Percentiles rank a stretch among this genome's conserved stretches.
These are phyloP conservation scores for Tachina lurida DNA, from an alignment of 2,888 invertebrate species.

Conservation along the genomic window DNA sequence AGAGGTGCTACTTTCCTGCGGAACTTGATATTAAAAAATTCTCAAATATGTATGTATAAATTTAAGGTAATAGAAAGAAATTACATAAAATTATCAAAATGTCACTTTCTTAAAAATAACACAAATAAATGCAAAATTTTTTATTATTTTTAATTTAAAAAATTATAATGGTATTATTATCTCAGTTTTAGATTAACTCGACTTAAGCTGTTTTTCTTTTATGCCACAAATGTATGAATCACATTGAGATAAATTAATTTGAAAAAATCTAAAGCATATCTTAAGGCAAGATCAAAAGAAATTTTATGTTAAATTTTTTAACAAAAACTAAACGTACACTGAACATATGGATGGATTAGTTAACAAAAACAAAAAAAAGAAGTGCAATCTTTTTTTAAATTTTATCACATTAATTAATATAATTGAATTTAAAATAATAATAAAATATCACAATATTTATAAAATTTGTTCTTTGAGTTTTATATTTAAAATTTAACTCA, in stretches of 20 bases:
- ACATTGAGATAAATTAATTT: not conserved
- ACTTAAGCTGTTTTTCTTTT: too few species aligned
- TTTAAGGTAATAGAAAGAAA: too few species aligned
- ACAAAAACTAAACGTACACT: slow-evolving; percentile 75
- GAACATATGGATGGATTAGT: slow-evolving; percentile 58
- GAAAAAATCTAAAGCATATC: slow-evolving; percentile 9
- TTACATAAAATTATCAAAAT: too few species aligned
- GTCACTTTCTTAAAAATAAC: too few species aligned
- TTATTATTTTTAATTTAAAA: too few species aligned
- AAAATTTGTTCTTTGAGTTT: not conserved
- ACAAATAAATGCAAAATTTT: too few species aligned
- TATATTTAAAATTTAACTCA: not conserved
- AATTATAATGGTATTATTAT: too few species aligned
- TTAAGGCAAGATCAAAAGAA: slow-evolving; percentile 29
- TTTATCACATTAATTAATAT: slow-evolving; percentile 18
- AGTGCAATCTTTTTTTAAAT: slow-evolving; percentile 9
- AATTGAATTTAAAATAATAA: slow-evolving; percentile 49
- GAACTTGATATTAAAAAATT: too few species aligned
- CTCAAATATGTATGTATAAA: too few species aligned
- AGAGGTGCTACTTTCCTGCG: too few species aligned
- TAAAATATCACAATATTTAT: slow-evolving; percentile 59
- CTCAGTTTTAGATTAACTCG: too few species aligned
- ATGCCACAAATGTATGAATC: not conserved
- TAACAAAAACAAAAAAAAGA: slow-evolving; percentile 8
- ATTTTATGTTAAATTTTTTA: not conserved